A percentile compares a stretch with the other conserved stretches of the same genome.
phyloP scores from a whole-genome alignment of 1,140 invertebrate species.

The Drosophila gunungcola region DNA sequence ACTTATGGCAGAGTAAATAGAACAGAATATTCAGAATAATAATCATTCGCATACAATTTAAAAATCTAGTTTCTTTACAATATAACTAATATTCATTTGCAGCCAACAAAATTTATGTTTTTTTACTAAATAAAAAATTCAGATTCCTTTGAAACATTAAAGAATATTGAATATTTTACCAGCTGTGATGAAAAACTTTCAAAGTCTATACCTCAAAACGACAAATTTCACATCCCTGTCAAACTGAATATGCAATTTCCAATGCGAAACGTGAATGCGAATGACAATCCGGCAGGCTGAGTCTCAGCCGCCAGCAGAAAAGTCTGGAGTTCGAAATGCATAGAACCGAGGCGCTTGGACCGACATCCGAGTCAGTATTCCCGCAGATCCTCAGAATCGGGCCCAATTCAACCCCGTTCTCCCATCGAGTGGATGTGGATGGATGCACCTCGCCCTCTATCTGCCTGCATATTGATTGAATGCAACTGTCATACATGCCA shows the following conservation, averaged over 20 bases:
- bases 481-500: constrained; percentile 75
- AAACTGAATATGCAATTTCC: constrained; percentile 35
- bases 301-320: constrained; percentile 25
- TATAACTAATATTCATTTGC: too few relatives aligned
- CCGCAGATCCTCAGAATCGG: neutral
- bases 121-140: too few relatives aligned
- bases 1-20: too few relatives aligned
- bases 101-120: too few relatives aligned
- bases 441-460: constrained; percentile 17
- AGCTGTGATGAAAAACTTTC: neutral
- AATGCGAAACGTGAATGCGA: constrained; percentile 44
- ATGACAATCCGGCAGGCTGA: constrained; percentile 32
- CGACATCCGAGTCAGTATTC: constrained; percentile 8
- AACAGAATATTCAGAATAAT: too few relatives aligned
- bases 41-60: too few relatives aligned
- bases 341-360: constrained; percentile 34
- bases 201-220: neutral
- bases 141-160: too few relatives aligned
- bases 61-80: too few relatives aligned
- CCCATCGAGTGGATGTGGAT: neutral
- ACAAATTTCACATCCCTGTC: constrained; percentile 18
- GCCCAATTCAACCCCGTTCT: neutral
- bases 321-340: constrained; percentile 57
- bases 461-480: constrained; percentile 71
- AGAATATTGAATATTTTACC: neutral